Evolutionary conservation across 2,888 invertebrate species (phyloP).

Genomic region (Stenoptilia bipunctidactyla): DNA sequence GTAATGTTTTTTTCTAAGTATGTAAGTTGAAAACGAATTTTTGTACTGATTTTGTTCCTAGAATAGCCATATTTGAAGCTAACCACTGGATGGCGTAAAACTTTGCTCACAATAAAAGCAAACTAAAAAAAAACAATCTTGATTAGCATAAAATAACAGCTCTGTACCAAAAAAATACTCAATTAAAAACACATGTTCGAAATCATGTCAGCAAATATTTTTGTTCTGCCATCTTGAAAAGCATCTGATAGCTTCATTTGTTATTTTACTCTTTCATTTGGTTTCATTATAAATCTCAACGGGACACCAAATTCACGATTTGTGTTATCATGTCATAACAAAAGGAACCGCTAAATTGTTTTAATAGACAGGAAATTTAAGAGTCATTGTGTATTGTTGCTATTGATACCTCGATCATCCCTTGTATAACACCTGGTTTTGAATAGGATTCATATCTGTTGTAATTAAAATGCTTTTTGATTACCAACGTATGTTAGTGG

Average conservation of each 20-base stretch:
- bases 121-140: no score
- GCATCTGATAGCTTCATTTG: conserved; percentile 62
- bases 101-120: no score
- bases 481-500: neutral
- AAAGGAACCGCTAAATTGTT: conserved; percentile 60
- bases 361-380: conserved; percentile 54
- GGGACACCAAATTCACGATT: conserved; percentile 42
- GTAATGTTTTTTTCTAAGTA: no score
- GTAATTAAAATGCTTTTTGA: conserved; percentile 34
- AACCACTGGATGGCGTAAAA: no score
- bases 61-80: no score
- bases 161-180: neutral
- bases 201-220: conserved; percentile 14
- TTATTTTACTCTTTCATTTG: conserved; percentile 41
- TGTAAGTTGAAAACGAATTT: no score
- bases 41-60: no score
- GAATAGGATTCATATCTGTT: conserved; percentile 49
- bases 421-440: conserved; percentile 46
- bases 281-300: conserved; percentile 61
- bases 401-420: conserved; percentile 36
- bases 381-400: conserved; percentile 57
- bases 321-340: conserved; percentile 46
- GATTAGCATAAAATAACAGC: neutral
- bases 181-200: conserved; percentile 16
- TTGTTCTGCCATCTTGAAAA: conserved; percentile 39